Evolutionary conservation across 2,113 vertebrate genomes (phyloP).

Genomic region (Lophura nycthemera): DNA sequence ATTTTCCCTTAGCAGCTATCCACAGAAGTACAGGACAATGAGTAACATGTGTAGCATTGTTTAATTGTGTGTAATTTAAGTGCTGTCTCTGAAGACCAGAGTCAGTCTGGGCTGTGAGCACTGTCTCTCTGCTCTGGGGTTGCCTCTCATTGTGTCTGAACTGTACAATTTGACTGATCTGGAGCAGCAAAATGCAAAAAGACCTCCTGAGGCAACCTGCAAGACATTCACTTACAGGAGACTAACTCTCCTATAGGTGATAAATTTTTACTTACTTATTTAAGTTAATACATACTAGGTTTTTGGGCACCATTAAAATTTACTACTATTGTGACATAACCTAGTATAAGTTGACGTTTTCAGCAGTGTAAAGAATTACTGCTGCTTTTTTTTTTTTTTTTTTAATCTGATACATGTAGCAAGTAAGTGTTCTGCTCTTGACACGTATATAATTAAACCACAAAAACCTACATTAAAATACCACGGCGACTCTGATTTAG

Average conservation of each 20-base stretch:
- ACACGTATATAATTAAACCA: slow-evolving; percentile 67
- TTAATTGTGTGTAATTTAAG: not conserved
- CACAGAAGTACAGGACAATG: not conserved
- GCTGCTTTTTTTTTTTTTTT: not conserved
- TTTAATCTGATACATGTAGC: not conserved
- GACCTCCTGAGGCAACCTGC: not conserved
- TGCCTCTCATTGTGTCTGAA: not conserved
- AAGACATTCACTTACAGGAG: not conserved
- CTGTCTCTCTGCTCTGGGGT: not conserved
- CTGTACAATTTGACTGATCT: not conserved
- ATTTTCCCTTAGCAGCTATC: not conserved
- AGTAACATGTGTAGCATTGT: not conserved
- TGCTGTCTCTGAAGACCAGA: not conserved
- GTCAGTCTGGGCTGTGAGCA: not conserved
- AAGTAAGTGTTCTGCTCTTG: not conserved
- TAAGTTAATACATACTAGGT: not conserved
- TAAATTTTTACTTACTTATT: not conserved
- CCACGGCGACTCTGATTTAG: slow-evolving; percentile 41
- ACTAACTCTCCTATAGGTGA: not conserved
- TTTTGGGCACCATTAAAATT: not conserved
- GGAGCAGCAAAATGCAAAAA: not conserved
- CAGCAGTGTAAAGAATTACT: slow-evolving; percentile 20
- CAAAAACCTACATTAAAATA: slow-evolving; percentile 52
- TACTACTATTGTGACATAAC: not conserved
- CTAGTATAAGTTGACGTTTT: not conserved